These are phyloP conservation scores for Ahaetulla prasina DNA, from an alignment of 2,113 vertebrate genomes.

Conservation along the genomic window DNA sequence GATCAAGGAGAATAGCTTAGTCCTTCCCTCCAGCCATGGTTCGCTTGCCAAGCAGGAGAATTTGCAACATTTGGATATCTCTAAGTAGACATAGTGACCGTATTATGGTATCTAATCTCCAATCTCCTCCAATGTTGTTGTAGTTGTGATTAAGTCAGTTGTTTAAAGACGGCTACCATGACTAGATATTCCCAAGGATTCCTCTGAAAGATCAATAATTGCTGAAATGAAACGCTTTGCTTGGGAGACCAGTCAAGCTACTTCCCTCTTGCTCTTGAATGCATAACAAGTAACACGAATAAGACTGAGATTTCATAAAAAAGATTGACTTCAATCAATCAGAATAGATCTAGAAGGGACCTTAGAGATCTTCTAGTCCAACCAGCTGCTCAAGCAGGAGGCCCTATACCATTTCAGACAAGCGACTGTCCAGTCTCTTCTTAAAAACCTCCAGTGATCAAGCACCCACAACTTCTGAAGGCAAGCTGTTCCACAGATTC, in stretches of 20 bases:
- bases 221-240: background rate
- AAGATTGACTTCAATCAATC: too few species aligned
- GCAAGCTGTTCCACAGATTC: too few species aligned
- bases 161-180: background rate
- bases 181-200: background rate
- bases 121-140: background rate
- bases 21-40: background rate
- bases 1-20: background rate
- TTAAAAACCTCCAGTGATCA: too few species aligned
- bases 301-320: too few species aligned
- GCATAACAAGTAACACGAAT: too few species aligned
- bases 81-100: background rate
- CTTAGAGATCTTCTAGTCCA: too few species aligned
- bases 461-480: too few species aligned
- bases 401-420: too few species aligned
- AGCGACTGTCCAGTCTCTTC: too few species aligned
- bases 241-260: background rate
- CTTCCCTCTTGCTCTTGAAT: background rate
- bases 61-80: background rate
- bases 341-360: too few species aligned
- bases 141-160: background rate
- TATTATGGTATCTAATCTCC: background rate
- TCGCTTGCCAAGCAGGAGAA: background rate
- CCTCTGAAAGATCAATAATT: background rate
- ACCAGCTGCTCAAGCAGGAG: too few species aligned